Evolutionary conservation across 2,888 invertebrate species (phyloP), one percentile per base, ranked within the genome.

Genomic region (Ommatoiulus sabulosus): DNA sequence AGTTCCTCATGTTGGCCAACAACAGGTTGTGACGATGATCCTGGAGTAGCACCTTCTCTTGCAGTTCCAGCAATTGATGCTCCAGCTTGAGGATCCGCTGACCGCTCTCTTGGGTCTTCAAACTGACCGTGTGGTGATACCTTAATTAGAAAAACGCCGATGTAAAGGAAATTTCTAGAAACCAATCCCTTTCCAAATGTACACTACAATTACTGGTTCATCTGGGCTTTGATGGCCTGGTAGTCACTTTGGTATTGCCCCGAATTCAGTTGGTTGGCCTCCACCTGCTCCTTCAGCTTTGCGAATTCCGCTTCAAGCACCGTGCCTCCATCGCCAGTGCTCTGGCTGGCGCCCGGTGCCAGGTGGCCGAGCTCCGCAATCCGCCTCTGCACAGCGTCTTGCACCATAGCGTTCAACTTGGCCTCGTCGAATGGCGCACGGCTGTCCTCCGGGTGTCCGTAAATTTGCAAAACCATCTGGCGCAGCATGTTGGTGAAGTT

Each of bases 1-100:
- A 89, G 52, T 89, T 89, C 4, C 88, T n/a, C 48, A 88, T 63
- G 57, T 63, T 63, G 57, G 57, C 57, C 57, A 63, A 63, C n/a
- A 63, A n/a, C n/a, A 63, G 57, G 57, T 63, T 6, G n/a, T 63
- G 57, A 6, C 57, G 57, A n/a, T 63, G 57, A 5, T 63, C 57
- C 15, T 63, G 57, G n/a, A 63, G 57, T n/a, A 63, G 57, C 57
- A 63, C 15, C n/a, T 63, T 63, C 57, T 63, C 57, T n/a, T 63
- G 57, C 57, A 63, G 6, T 15, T 63, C 57, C 57, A 63, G 15
- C 48, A 48, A 48, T 10, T 48, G 48, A 10, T 8, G 3, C 48
- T 48, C 48, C 48, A 48, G 48, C 10, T 48, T 48, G 12, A 8
- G 15, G 57, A 63, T 63, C n/a, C 57, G 17, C 57, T 63, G 57